Percentiles rank a stretch among this genome's conserved stretches.
phyloP scores from a whole-genome alignment of 2,797 vertebrate species.

The Melanotaenia boesemani region DNA sequence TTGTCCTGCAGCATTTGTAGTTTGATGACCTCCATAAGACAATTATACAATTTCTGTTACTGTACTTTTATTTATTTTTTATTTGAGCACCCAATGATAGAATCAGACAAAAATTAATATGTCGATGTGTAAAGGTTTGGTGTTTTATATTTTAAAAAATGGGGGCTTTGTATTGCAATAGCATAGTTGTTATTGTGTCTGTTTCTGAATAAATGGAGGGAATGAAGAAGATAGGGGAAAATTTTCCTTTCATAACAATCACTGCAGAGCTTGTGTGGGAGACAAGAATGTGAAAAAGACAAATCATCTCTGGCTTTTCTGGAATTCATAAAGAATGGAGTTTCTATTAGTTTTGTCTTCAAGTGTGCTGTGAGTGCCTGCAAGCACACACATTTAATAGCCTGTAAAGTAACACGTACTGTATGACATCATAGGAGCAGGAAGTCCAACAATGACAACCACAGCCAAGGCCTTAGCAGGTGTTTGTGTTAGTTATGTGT shows the following conservation, averaged over 20 bases:
- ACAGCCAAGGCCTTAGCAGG: slow-evolving; percentile 55
- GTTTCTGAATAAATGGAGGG: not conserved
- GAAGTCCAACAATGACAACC: slow-evolving; percentile 17
- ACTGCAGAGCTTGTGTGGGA: slow-evolving; percentile 53
- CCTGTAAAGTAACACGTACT: slow-evolving; percentile 25
- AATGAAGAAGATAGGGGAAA: not conserved
- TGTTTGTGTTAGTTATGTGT: slow-evolving; percentile 49
- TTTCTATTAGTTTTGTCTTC: slow-evolving; percentile 11
- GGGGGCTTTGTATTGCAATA: slow-evolving; percentile 1
- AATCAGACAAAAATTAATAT: not conserved
- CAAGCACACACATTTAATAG: slow-evolving; percentile 12
- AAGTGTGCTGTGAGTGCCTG: slow-evolving; percentile 2
- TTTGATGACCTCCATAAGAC: not conserved
- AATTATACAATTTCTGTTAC: not conserved
- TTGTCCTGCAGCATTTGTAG: not conserved
- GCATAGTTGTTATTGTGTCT: not conserved
- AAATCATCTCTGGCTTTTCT: slow-evolving; percentile 46
- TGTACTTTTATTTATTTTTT: not conserved
- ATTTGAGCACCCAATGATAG: not conserved
- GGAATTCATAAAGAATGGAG: slow-evolving; percentile 28
- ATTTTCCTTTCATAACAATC: slow-evolving; percentile 8
- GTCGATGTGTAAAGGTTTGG: not conserved
- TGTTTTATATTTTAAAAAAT: not conserved
- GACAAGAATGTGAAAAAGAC: slow-evolving; percentile 57
- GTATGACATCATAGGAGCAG: slow-evolving; percentile 60